phyloP scores from a whole-genome alignment of 92 coral and sea anemone genomes.

The Actinostola sp. region DNA sequence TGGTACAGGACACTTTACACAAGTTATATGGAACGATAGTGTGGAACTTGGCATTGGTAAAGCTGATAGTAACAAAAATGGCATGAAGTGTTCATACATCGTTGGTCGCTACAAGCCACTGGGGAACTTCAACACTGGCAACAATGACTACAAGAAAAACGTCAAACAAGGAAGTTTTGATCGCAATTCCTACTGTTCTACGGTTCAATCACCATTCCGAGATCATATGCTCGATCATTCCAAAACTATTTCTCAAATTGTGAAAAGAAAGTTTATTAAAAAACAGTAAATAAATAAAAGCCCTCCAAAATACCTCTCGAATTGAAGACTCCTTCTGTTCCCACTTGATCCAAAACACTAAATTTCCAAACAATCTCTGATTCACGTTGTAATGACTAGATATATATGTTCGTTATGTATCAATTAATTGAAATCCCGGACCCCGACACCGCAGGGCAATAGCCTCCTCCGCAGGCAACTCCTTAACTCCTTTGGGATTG shows the following conservation, averaged over 20 bases:
- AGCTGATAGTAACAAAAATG: background rate
- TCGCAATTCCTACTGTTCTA: constrained; percentile 12
- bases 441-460: too few species aligned
- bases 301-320: background rate
- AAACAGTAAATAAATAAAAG: background rate
- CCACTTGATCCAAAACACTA: too few species aligned
- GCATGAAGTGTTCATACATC: constrained; percentile 51
- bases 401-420: too few species aligned
- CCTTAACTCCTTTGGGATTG: too few species aligned
- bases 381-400: too few species aligned
- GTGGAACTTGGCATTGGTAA: constrained; percentile 48
- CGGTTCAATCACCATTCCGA: too few species aligned
- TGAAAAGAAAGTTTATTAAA: background rate
- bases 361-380: too few species aligned
- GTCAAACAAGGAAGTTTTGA: constrained; percentile 54
- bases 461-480: too few species aligned
- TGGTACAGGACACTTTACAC: constrained; percentile 74
- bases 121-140: constrained; percentile 43
- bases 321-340: too few species aligned
- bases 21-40: constrained; percentile 73
- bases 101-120: constrained; percentile 65
- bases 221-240: too few species aligned
- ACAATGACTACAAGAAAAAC: constrained; percentile 22
- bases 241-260: background rate
- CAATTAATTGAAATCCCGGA: too few species aligned